Evolutionary conservation across 2,113 vertebrate species (phyloP).

Genomic region (Pluvianellus socialis): DNA sequence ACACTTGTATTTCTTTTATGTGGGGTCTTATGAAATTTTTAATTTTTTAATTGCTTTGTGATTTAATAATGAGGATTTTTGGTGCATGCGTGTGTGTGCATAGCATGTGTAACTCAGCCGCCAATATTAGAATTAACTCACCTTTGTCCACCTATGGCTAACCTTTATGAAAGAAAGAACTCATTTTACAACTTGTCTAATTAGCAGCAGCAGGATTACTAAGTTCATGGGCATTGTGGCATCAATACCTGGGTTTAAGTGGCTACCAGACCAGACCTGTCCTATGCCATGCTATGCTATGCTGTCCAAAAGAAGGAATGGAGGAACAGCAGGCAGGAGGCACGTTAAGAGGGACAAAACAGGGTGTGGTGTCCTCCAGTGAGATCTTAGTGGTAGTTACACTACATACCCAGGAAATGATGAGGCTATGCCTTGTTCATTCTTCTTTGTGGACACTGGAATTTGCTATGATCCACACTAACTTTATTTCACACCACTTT

Average conservation of each 20-base stretch:
- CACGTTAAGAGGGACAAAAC: neutral
- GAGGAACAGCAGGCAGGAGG: neutral
- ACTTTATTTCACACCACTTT: neutral
- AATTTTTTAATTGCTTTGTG: slow-evolving; percentile 86
- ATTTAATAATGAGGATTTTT: slow-evolving; percentile 79
- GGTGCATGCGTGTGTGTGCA: slow-evolving; percentile 18
- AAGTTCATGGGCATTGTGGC: neutral
- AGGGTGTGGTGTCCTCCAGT: neutral
- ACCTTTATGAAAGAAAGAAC: neutral
- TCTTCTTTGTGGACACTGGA: neutral
- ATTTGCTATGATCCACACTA: neutral
- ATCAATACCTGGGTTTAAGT: neutral
- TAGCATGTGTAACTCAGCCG: slow-evolving; percentile 45
- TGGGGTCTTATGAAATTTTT: slow-evolving; percentile 80
- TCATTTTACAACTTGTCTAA: neutral
- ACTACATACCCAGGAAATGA: neutral
- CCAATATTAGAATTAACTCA: slow-evolving; percentile 52
- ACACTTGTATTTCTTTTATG: slow-evolving; percentile 85
- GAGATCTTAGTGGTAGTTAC: neutral
- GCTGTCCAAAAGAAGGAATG: neutral
- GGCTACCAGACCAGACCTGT: neutral
- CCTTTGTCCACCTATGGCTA: slow-evolving; percentile 33
- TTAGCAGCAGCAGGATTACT: neutral
- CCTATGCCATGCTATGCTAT: neutral
- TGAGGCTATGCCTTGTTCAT: neutral